Evolutionary conservation across 2,113 vertebrate genomes (phyloP).

Genomic region (Neotoma lepida): DNA sequence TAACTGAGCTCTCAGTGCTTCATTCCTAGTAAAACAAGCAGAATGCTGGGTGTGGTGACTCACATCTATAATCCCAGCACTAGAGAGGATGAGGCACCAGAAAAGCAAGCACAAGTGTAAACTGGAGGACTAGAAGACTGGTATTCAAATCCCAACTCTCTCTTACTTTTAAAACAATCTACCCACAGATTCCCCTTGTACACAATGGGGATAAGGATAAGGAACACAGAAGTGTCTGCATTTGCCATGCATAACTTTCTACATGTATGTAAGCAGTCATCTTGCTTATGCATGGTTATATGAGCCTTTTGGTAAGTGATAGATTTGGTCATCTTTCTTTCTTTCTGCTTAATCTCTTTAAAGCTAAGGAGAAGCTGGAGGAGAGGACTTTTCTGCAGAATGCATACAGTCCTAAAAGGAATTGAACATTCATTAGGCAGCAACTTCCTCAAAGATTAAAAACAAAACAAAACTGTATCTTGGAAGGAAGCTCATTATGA

Average conservation of each 20-base stretch:
- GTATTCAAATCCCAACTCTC: neutral
- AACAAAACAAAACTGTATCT: neutral
- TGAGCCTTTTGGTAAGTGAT: neutral
- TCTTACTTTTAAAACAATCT: neutral
- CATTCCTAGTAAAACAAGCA: neutral
- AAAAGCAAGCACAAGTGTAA: neutral
- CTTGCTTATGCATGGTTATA: neutral
- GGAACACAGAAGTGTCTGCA: neutral
- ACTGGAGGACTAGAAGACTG: constrained; percentile 15
- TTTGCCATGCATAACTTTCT: neutral
- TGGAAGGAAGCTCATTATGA: neutral
- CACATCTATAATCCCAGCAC: neutral
- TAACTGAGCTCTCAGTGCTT: neutral
- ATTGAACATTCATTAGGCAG: neutral
- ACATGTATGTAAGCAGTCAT: neutral
- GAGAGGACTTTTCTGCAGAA: constrained; percentile 10
- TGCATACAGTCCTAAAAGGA: constrained; percentile 6
- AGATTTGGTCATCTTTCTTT: neutral
- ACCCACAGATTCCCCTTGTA: neutral
- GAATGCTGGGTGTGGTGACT: neutral
- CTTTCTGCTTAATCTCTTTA: constrained; percentile 28
- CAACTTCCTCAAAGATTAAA: neutral
- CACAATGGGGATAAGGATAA: neutral
- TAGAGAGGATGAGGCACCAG: neutral
- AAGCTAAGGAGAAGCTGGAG: neutral